Evolutionary conservation across 2,113 vertebrate genomes (phyloP), one percentile per base, ranked within the genome.

Genomic region (Girardinichthys multiradiatus): DNA sequence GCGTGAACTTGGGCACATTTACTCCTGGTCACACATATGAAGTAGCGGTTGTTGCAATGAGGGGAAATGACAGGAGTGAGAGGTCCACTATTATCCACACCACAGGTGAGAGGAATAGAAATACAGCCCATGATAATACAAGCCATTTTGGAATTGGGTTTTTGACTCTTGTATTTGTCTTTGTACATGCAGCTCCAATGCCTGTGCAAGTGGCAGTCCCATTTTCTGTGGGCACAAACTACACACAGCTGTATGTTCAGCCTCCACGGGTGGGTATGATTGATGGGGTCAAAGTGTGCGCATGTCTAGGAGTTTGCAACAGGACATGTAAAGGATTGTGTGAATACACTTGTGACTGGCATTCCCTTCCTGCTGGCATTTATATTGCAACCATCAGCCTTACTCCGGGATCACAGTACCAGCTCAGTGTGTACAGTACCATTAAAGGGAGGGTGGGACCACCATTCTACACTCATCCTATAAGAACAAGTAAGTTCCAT

Each of bases 401-500:
- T 75, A 92, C 65, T 57, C 92, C 95, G 27, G 96, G 95, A 72
- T 94, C 85, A 51, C 87, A 93, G 70, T 95, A 95, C 76, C 82
- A 95, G 74, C 93, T 97, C 58, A 81, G 35, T 9, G 70, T 97
- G 63, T 93, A 82, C 45, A 93, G 92, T 74, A 94, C 92, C 74
- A 96, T 95, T 81, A 79, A 82, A 45, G 83, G 86, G 48, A 91
- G 90, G 84, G 83, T 89, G 63, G 96, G 95, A 73, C 90, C 91
- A 4, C 79, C 72, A 15, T 95, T 92, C 84, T 60, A n/a, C 62
- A 51, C 95, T 35, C 74, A 66, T 33, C 76, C 80, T 61, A 74
- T 96, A 73, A 95, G 90, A 94, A 97, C 94, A 72, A 93, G 95
- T 96, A 85, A 96, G 95, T n/a, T 26, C 57, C 11, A 15, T 15